Evolutionary conservation across 2,797 vertebrate genomes (phyloP).

Genomic region (Malacoraja senta): DNA sequence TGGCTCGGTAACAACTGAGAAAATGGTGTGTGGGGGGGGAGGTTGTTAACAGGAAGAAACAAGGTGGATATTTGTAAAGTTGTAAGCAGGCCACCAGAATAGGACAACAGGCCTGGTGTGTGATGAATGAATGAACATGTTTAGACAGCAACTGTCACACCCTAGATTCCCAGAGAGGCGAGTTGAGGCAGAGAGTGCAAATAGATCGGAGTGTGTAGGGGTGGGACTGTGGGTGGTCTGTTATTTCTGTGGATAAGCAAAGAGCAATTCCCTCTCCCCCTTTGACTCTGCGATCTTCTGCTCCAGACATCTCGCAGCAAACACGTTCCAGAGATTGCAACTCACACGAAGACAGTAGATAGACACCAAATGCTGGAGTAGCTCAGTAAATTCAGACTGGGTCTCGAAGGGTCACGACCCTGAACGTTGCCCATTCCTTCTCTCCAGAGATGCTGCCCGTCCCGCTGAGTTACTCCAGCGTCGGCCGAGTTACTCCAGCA

Average conservation of each 20-base stretch:
- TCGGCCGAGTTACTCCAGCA: too few relatives aligned
- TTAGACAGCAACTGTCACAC: background rate
- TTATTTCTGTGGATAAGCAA: background rate
- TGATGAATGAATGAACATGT: background rate
- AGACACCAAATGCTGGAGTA: too few relatives aligned
- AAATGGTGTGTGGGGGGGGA: background rate
- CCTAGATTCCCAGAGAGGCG: background rate
- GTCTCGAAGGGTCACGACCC: too few relatives aligned
- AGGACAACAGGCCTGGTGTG: background rate
- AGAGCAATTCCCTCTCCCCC: background rate
- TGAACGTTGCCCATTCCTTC: too few relatives aligned
- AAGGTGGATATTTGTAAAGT: background rate
- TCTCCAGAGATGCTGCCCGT: too few relatives aligned
- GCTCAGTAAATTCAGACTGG: too few relatives aligned
- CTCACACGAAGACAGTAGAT: slow-evolving; percentile 55
- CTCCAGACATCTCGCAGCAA: background rate
- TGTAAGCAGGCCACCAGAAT: background rate
- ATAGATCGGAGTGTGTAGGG: background rate
- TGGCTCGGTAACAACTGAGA: background rate
- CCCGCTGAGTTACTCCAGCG: too few relatives aligned
- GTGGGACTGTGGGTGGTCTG: background rate
- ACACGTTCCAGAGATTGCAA: slow-evolving; percentile 50
- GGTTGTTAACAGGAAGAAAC: background rate
- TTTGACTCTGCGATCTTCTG: background rate
- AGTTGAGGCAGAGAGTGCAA: background rate